Evolutionary conservation across 2,113 vertebrate species (phyloP).

Genomic region (Sander vitreus): DNA sequence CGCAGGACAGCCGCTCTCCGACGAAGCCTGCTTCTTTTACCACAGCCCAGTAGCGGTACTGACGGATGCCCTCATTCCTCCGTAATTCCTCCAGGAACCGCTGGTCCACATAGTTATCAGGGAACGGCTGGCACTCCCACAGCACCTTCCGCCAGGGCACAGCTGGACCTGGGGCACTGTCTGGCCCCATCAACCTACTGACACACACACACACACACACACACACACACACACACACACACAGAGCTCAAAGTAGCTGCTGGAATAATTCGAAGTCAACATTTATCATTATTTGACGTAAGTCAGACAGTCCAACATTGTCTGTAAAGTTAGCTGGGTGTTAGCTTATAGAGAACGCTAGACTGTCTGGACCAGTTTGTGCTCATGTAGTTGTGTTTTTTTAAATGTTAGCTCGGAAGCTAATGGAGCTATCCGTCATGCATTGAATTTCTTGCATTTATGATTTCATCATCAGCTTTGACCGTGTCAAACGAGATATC

Average conservation of each 20-base stretch:
- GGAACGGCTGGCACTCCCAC: slow-evolving; percentile 92
- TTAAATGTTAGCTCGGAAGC: background rate
- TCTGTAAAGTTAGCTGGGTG: no score
- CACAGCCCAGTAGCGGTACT: slow-evolving; percentile 91
- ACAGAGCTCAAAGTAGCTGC: no score
- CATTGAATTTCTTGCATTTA: background rate
- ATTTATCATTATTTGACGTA: no score
- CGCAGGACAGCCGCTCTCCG: slow-evolving; percentile 94
- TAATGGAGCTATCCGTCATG: background rate
- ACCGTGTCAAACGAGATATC: no score
- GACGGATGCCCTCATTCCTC: slow-evolving; percentile 91
- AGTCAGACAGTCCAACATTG: no score
- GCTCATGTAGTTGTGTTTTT: background rate
- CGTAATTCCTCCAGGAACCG: slow-evolving; percentile 93
- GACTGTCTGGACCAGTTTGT: background rate
- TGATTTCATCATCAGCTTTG: no score
- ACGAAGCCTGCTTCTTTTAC: slow-evolving; percentile 93
- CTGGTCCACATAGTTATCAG: slow-evolving; percentile 96
- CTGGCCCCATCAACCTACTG: slow-evolving; percentile 83
- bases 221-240: no score
- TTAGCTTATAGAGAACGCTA: no score
- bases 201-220: slow-evolving; percentile 7
- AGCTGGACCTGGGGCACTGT: slow-evolving; percentile 65
- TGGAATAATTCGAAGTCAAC: no score
- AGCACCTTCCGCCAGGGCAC: slow-evolving; percentile 92